Conservation (phyloP, 1,140 invertebrate species). For the Caerostris extrusa region DNA sequence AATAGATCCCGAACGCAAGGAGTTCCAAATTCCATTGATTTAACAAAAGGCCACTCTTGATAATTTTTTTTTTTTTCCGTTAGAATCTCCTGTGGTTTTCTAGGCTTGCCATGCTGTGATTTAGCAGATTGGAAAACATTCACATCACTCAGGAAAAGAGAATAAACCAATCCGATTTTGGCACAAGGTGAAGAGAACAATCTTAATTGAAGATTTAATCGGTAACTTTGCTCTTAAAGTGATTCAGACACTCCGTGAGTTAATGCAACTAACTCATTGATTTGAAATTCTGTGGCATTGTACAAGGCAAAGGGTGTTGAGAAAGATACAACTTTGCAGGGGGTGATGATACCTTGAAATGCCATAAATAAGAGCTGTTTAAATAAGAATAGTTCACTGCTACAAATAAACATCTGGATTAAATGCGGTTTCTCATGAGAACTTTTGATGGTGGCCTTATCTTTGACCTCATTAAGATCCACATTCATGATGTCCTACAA, state of each 20-base stretch:
- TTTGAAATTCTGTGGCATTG: not conserved
- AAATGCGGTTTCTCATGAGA: not conserved
- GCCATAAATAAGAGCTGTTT: not conserved
- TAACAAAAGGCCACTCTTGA: not conserved
- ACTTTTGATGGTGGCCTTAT: not conserved
- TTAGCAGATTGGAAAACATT: not conserved
- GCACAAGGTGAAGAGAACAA: not conserved
- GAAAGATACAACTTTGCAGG: not conserved
- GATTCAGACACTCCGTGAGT: not conserved
- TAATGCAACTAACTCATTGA: not conserved
- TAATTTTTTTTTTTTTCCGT: not conserved
- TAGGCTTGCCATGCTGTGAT: not conserved
- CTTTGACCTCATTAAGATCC: not conserved
- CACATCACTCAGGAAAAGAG: not conserved
- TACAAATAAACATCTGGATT: not conserved
- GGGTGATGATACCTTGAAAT: not conserved
- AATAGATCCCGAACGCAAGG: too few relatives aligned
- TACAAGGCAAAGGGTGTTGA: not conserved
- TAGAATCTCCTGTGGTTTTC: not conserved
- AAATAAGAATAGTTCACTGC: not conserved
- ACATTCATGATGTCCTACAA: not conserved
- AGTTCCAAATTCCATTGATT: not conserved
- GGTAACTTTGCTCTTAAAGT: not conserved
- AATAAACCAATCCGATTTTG: not conserved
- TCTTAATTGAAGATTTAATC: constrained; percentile 30